These are phyloP conservation scores for Nemapogon koenigi DNA, from an alignment of 2,888 invertebrate genomes.

Conservation along the genomic window DNA sequence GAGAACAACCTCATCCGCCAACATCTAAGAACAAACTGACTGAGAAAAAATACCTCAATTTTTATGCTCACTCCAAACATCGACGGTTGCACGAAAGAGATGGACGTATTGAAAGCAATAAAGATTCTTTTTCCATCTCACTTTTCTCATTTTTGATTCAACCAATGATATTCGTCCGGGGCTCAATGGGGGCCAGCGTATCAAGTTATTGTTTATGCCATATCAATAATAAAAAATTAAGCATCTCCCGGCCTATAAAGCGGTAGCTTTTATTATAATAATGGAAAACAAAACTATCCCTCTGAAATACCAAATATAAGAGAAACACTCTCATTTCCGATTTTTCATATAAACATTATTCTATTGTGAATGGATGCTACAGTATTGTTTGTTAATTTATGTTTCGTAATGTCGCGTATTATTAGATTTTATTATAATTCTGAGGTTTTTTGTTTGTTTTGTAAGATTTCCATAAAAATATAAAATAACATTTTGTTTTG, in stretches of 20 bases:
- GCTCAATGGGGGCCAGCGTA: conserved; percentile 55
- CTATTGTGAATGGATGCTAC: too few relatives aligned
- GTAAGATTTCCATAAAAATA: too few relatives aligned
- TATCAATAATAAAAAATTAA: conserved; percentile 59
- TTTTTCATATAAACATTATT: too few relatives aligned
- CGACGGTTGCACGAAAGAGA: conserved; percentile 55
- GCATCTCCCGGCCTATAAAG: conserved; percentile 11
- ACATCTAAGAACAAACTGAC: conserved; percentile 58
- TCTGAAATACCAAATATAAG: too few relatives aligned
- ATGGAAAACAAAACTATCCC: too few relatives aligned
- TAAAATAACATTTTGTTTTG: too few relatives aligned
- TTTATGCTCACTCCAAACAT: conserved; percentile 63
- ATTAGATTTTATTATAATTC: too few relatives aligned
- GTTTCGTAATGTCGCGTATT: too few relatives aligned
- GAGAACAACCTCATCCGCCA: too few relatives aligned
- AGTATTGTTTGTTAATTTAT: too few relatives aligned
- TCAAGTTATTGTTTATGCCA: conserved; percentile 62
- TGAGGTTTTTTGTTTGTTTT: too few relatives aligned
- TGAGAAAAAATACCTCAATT: conserved; percentile 65
- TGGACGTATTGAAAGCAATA: conserved; percentile 25
- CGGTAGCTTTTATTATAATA: conserved; percentile 7
- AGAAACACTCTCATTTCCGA: too few relatives aligned
- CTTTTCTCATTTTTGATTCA: conserved; percentile 56
- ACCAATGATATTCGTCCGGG: conserved; percentile 50
- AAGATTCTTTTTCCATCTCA: conserved; percentile 39